Percentiles rank a stretch among this genome's conserved stretches.
phyloP scores from a whole-genome alignment of 1,140 invertebrate species.

The Campodea augens region DNA sequence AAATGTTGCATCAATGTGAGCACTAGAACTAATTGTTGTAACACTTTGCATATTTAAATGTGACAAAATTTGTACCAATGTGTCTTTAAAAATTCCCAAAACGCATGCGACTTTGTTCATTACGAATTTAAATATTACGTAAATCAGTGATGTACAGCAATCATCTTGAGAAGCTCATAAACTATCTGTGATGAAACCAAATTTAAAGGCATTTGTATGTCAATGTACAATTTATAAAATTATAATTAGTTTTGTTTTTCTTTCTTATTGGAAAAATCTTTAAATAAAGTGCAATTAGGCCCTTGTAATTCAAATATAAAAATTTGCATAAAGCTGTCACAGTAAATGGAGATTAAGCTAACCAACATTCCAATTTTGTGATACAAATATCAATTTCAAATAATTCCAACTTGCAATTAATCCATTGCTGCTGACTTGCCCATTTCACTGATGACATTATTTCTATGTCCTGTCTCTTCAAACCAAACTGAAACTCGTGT shows the following conservation, averaged over 20 bases:
- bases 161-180: conserved; percentile 1
- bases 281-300: conserved; percentile 5
- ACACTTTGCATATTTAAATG: not conserved
- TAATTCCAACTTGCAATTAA: too few relatives aligned
- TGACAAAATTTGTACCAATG: not conserved
- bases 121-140: not conserved
- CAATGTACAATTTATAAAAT: too few relatives aligned
- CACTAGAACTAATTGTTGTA: not conserved
- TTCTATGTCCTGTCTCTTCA: too few relatives aligned
- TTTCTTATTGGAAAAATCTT: not conserved
- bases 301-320: too few relatives aligned
- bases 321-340: too few relatives aligned
- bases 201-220: not conserved
- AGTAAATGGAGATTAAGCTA: too few relatives aligned
- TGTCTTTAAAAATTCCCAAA: not conserved
- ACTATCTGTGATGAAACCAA: conserved; percentile 6
- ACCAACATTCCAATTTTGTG: too few relatives aligned
- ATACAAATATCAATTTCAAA: too few relatives aligned
- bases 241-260: conserved; percentile 1
- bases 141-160: not conserved
- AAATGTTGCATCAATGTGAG: not conserved
- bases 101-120: too few relatives aligned
- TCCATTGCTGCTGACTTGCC: too few relatives aligned
- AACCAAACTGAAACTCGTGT: too few relatives aligned
- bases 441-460: too few relatives aligned